Evolutionary conservation across 1,140 invertebrate species (phyloP).

Genomic region (Trichonephila clavipes): DNA sequence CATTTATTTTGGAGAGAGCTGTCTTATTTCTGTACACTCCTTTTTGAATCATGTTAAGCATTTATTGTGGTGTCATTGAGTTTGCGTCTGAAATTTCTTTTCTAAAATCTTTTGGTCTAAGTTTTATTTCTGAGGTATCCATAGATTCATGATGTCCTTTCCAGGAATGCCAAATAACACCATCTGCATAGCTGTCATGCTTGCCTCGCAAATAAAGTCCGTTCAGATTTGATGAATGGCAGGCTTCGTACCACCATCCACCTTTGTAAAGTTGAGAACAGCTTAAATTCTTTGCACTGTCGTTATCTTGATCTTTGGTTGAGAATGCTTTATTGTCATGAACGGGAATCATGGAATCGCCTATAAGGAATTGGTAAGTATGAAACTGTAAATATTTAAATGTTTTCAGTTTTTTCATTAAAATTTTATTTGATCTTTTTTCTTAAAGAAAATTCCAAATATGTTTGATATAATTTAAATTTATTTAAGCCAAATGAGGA

Average conservation of each 20-base stretch:
- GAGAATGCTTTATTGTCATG: constrained; percentile 73
- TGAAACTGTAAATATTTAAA: too few species aligned
- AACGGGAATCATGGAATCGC: constrained; percentile 1
- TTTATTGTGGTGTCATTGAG: neutral
- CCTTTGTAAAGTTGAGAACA: constrained; percentile 78
- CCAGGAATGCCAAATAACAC: constrained; percentile 77
- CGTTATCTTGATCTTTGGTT: constrained; percentile 78
- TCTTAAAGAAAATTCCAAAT: too few species aligned
- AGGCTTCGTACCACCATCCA: constrained; percentile 79
- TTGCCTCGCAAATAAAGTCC: constrained; percentile 90
- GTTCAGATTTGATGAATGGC: constrained; percentile 78
- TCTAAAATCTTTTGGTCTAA: constrained; percentile 46
- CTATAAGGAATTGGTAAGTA: neutral
- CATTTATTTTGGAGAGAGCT: too few species aligned
- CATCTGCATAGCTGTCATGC: constrained; percentile 75
- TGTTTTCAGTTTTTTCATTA: too few species aligned
- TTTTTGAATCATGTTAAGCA: neutral
- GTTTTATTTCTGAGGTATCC: constrained; percentile 51
- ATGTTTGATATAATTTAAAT: too few species aligned
- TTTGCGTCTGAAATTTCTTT: neutral
- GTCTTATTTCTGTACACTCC: too few species aligned
- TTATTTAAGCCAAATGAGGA: too few species aligned
- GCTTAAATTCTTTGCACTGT: constrained; percentile 7
- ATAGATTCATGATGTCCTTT: constrained; percentile 60
- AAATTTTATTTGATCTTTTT: too few species aligned